phyloP scores from a whole-genome alignment of 2,888 invertebrate species.

The Eupithecia dodoneata region DNA sequence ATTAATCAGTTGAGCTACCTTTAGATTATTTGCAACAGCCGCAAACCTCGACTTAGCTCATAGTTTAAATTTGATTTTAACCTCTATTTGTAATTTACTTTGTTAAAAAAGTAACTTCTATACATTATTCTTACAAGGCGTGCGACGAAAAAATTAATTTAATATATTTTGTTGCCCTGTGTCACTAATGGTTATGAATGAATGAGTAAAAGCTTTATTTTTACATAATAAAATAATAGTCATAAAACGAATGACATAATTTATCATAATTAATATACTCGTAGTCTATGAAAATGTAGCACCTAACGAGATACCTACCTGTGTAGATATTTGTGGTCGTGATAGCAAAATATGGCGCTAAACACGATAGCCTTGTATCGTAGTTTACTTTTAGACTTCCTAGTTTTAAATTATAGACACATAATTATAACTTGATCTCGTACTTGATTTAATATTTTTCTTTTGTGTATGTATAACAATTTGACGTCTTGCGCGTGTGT shows the following conservation, averaged over 20 bases:
- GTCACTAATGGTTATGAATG: not conserved
- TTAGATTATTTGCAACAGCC: no score
- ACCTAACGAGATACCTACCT: not conserved
- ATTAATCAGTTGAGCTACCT: no score
- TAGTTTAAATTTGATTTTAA: no score
- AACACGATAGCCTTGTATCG: slow-evolving; percentile 44
- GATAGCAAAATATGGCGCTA: slow-evolving; percentile 36
- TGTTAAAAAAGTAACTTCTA: no score
- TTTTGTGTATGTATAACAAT: not conserved
- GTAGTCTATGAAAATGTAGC: not conserved
- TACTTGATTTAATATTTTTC: not conserved
- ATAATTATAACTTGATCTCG: not conserved
- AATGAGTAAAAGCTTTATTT: not conserved
- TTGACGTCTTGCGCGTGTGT: not conserved
- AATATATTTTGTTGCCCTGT: not conserved
- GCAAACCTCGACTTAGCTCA: no score
- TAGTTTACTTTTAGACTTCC: slow-evolving; percentile 40
- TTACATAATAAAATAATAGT: not conserved
- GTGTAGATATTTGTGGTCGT: slow-evolving; percentile 23
- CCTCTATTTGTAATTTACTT: no score
- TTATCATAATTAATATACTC: not conserved
- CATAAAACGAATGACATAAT: not conserved
- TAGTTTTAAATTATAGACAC: slow-evolving; percentile 35
- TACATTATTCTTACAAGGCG: not conserved
- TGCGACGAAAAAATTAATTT: not conserved